phyloP scores from a whole-genome alignment of 2,888 invertebrate genomes.

The Athalia circularis region DNA sequence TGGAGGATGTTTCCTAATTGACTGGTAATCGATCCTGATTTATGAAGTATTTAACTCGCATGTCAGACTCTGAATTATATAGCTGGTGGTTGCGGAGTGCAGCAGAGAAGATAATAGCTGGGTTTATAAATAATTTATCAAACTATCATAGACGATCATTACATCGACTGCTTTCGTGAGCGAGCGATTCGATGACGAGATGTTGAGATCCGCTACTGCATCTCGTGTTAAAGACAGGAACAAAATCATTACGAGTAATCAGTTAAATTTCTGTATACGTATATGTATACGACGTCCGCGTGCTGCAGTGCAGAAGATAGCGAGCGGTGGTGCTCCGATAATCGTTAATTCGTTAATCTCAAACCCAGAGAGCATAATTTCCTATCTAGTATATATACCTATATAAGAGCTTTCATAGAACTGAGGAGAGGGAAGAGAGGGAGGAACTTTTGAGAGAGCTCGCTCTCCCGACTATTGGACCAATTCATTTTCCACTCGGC shows the following conservation, averaged over 20 bases:
- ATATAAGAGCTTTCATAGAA: not conserved
- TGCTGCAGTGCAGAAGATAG: too few relatives aligned
- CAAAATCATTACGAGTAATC: constrained; percentile 35
- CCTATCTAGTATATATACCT: not conserved
- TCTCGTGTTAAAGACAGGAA: constrained; percentile 27
- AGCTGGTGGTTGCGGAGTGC: not conserved
- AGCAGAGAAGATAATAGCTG: not conserved
- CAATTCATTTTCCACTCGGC: constrained; percentile 30
- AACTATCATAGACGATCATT: too few relatives aligned
- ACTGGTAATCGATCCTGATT: constrained; percentile 35
- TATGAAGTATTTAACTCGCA: constrained; percentile 32
- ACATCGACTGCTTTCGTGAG: too few relatives aligned
- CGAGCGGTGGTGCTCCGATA: constrained; percentile 6
- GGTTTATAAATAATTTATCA: too few relatives aligned
- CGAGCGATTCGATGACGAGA: not conserved
- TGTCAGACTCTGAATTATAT: constrained; percentile 25
- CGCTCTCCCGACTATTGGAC: not conserved
- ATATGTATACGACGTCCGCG: not conserved
- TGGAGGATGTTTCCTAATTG: constrained; percentile 29
- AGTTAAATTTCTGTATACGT: not conserved
- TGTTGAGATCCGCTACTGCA: not conserved
- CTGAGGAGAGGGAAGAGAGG: not conserved
- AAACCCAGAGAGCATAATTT: not conserved
- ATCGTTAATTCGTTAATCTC: constrained; percentile 28
- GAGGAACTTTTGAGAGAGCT: not conserved